Conservation (phyloP, 2,113 vertebrate genomes). For the Empidonax traillii region DNA sequence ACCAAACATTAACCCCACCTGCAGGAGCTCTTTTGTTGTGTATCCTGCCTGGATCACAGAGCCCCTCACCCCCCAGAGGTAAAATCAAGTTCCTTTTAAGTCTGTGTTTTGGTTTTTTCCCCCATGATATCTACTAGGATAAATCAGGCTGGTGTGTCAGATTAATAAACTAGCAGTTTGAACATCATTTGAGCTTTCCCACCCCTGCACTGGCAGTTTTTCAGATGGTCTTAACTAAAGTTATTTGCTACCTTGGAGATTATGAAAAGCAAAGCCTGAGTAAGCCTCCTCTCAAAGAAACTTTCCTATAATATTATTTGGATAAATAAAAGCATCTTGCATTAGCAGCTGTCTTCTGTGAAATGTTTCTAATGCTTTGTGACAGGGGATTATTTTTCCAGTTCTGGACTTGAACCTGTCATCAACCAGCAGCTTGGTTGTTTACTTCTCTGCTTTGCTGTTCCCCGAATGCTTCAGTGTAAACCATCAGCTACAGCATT, state of each 20-base stretch:
- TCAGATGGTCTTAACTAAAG: not conserved
- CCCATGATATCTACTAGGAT: not conserved
- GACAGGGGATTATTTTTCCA: not conserved
- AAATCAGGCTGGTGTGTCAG: not conserved
- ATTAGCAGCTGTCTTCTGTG: not conserved
- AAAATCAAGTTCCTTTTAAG: not conserved
- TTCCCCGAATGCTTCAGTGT: not conserved
- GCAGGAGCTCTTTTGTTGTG: not conserved
- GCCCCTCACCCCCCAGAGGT: conserved; percentile 33
- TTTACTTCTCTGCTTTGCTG: not conserved
- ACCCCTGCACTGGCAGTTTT: not conserved
- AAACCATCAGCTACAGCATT: not conserved
- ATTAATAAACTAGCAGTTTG: not conserved
- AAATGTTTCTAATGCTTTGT: conserved; percentile 1
- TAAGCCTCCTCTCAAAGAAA: not conserved
- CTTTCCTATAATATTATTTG: not conserved
- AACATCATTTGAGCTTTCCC: not conserved
- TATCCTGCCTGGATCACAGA: not conserved
- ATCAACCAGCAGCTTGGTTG: not conserved
- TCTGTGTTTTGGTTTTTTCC: not conserved
- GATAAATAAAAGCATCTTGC: not conserved
- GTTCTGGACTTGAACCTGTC: not conserved
- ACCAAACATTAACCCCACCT: not conserved
- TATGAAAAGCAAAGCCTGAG: not conserved
- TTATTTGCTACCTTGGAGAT: not conserved